Evolutionary conservation across 2,888 invertebrate species (phyloP).

Genomic region (Tanytarsus gracilentus): DNA sequence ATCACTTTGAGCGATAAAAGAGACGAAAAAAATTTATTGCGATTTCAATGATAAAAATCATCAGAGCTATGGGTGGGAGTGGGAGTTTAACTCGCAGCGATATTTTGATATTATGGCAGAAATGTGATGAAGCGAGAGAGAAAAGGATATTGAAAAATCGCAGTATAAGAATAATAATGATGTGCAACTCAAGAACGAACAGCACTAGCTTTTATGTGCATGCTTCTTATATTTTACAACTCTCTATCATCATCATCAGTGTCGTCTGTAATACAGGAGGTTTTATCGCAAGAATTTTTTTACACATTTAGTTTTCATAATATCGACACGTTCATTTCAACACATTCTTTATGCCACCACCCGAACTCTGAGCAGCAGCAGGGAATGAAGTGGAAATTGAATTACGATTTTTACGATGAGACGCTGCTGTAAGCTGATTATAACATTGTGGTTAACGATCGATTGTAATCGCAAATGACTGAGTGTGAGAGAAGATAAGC

Average conservation of each 20-base stretch:
- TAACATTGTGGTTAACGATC: background rate
- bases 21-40: slow-evolving; percentile 7
- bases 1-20: too few species aligned
- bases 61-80: background rate
- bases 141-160: slow-evolving; percentile 3
- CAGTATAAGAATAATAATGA: background rate
- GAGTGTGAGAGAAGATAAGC: background rate
- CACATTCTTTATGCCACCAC: too few species aligned
- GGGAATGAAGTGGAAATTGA: background rate
- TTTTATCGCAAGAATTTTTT: background rate
- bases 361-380: background rate
- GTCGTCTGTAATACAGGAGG: background rate
- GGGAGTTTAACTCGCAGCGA: background rate
- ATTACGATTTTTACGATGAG: background rate
- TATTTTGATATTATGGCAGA: background rate
- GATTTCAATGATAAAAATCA: slow-evolving; percentile 8
- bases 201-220: background rate
- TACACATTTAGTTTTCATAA: background rate
- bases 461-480: background rate
- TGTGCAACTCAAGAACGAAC: too few species aligned
- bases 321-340: background rate
- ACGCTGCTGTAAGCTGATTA: background rate
- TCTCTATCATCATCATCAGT: background rate
- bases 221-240: background rate
- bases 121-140: background rate